phyloP scores from a whole-genome alignment of 2,113 vertebrate genomes.

The Protobothrops mucrosquamatus region DNA sequence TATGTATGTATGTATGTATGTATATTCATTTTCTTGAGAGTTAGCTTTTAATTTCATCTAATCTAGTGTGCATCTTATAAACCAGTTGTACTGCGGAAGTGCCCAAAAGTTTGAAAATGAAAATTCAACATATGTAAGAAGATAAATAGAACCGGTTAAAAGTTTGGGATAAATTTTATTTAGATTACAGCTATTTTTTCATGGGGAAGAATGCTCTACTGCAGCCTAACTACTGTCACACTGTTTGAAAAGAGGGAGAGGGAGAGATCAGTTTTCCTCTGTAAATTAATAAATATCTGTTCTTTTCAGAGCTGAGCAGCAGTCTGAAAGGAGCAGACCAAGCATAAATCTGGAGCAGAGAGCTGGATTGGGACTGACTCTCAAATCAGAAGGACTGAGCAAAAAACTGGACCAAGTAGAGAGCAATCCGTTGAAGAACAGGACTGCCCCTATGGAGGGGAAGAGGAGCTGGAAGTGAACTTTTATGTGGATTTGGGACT shows the following conservation, averaged over 20 bases:
- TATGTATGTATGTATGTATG: no score
- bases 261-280: background rate
- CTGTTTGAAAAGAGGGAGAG: background rate
- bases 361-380: background rate
- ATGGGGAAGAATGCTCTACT: background rate
- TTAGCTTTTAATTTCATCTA: background rate
- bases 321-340: background rate
- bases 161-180: background rate
- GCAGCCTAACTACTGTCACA: background rate
- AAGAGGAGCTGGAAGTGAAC: background rate
- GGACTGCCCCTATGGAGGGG: background rate
- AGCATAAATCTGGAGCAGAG: background rate
- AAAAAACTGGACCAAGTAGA: background rate
- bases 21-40: background rate
- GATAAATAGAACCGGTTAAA: background rate
- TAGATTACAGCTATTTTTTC: background rate
- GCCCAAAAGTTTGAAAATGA: background rate
- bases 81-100: background rate
- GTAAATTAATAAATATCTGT: background rate
- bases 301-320: background rate
- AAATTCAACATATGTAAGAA: background rate
- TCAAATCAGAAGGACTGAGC: background rate
- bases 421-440: background rate
- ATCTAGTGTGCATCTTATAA: background rate
- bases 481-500: background rate